Conservation (phyloP, 2,113 vertebrate genomes). For the Psophia crepitans region DNA sequence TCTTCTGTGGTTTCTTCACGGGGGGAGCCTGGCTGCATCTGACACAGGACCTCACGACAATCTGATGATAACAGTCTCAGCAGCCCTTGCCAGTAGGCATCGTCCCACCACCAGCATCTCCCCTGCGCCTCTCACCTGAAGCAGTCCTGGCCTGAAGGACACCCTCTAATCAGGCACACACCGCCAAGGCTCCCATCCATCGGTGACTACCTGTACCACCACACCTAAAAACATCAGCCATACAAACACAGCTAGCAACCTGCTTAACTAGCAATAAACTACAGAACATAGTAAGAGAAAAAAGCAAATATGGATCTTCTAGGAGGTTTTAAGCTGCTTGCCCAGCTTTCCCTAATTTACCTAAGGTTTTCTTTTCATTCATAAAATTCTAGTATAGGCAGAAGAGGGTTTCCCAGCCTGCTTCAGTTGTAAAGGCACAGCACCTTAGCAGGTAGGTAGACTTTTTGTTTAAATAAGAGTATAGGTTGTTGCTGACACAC, state of each 20-base stretch:
- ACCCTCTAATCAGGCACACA: neutral
- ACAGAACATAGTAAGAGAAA: neutral
- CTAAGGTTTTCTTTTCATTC: neutral
- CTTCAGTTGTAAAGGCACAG: neutral
- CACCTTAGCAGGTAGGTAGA: neutral
- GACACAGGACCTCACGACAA: neutral
- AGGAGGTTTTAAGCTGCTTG: neutral
- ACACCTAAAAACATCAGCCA: neutral
- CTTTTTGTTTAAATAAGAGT: neutral
- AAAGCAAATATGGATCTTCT: neutral
- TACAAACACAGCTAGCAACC: fast-evolving
- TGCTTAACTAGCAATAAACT: neutral
- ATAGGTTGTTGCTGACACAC: neutral
- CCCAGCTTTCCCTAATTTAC: neutral
- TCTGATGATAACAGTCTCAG: neutral
- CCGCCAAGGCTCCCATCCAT: neutral
- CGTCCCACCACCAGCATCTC: neutral
- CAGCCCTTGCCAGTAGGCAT: neutral
- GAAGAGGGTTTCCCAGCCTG: neutral
- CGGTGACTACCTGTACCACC: neutral
- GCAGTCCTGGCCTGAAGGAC: neutral
- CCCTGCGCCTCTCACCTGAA: neutral
- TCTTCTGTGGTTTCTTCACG: neutral
- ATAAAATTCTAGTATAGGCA: neutral
- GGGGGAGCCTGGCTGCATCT: neutral